Conservation (phyloP, 2,113 vertebrate genomes). For the Panthera leo region DNA sequence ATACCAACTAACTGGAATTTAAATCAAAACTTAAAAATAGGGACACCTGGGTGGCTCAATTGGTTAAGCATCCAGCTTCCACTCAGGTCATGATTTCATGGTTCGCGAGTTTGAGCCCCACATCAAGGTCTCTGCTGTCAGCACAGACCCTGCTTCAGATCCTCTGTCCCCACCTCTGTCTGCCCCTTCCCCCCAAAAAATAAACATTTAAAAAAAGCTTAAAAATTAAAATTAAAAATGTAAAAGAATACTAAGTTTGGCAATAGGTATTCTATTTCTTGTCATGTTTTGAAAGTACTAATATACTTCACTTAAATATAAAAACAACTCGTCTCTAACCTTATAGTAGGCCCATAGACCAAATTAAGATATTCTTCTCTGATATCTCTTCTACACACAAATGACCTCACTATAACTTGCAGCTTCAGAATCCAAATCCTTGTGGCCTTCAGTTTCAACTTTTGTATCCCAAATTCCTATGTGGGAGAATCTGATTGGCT, state of each 20-base stretch:
- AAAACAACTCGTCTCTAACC: not conserved
- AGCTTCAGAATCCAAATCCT: not conserved
- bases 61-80: too few species aligned
- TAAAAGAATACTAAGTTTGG: not conserved
- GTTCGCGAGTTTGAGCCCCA: too few species aligned
- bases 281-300: not conserved
- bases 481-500: not conserved
- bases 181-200: too few species aligned
- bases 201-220: too few species aligned
- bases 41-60: too few species aligned
- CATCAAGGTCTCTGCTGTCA: too few species aligned
- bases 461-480: not conserved
- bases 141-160: too few species aligned
- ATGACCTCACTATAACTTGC: not conserved
- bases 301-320: not conserved
- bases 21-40: too few species aligned
- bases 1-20: not conserved
- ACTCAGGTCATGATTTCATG: too few species aligned
- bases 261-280: not conserved
- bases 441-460: not conserved
- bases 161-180: too few species aligned
- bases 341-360: not conserved
- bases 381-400: not conserved
- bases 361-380: not conserved
- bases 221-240: too few species aligned